Percentiles rank a stretch among this genome's conserved stretches.
These are phyloP conservation scores for Eurytoma californica DNA, from an alignment of 2,888 invertebrate species.

Conservation along the genomic window DNA sequence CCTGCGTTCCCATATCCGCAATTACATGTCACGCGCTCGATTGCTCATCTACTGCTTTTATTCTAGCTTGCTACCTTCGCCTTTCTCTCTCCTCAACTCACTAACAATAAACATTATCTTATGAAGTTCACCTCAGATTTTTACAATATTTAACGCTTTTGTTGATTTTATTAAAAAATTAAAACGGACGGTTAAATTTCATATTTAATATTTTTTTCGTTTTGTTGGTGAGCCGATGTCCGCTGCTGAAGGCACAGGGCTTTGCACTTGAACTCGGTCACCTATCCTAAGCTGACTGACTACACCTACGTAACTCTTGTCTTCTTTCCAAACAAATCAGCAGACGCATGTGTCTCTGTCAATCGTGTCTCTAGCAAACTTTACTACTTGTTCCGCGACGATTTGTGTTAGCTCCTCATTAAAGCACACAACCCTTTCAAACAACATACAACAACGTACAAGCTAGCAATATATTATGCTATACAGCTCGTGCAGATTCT, in stretches of 20 bases:
- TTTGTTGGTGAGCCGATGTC: slow-evolving; percentile 75
- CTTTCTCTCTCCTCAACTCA: slow-evolving; percentile 42
- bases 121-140: slow-evolving; percentile 63
- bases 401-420: slow-evolving; percentile 37
- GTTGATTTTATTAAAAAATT: slow-evolving; percentile 70
- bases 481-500: slow-evolving; percentile 74
- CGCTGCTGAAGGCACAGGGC: slow-evolving; percentile 75
- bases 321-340: slow-evolving; percentile 46
- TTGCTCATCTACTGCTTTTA: slow-evolving; percentile 40
- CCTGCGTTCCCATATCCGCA: slow-evolving; percentile 42
- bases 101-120: slow-evolving; percentile 61
- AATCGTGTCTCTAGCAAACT: slow-evolving; percentile 26
- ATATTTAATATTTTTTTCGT: slow-evolving; percentile 59
- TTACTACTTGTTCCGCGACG: slow-evolving; percentile 40
- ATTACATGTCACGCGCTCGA: slow-evolving; percentile 18
- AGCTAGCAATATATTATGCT: slow-evolving; percentile 75
- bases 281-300: slow-evolving; percentile 71
- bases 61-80: slow-evolving; percentile 46
- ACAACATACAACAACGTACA: slow-evolving; percentile 74
- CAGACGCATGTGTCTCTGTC: slow-evolving; percentile 41
- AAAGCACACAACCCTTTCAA: slow-evolving; percentile 56
- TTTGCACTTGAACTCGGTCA: slow-evolving; percentile 75
- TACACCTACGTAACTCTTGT: slow-evolving; percentile 44
- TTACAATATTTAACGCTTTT: slow-evolving; percentile 65
- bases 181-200: slow-evolving; percentile 74